Evolutionary conservation across 2,113 vertebrate genomes (phyloP), one percentile per base, ranked within the genome.

Genomic region (Lates calcarifer): DNA sequence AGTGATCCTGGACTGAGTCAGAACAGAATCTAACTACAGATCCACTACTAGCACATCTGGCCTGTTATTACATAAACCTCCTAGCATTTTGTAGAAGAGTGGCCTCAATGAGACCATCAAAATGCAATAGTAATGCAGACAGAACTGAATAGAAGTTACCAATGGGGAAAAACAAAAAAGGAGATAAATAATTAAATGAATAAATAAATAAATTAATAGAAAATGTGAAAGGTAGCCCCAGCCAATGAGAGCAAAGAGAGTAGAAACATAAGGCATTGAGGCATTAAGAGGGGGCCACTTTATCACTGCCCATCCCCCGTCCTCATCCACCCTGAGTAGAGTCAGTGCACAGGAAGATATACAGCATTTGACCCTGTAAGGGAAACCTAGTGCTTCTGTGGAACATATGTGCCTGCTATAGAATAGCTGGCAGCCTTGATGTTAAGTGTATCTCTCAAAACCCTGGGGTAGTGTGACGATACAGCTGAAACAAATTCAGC

Each of bases 331-430:
- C 45, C 65, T 72, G 79, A 81, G 60, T 35, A n/a, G 58, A 86
- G 86, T 88, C 84, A 58, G 56, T 77, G 76, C 57, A 35, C 78
- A 81, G 76, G 74, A 78, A 88, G 90, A 91, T 86, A 77, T 81
- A 89, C 55, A 74, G 68, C 75, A 39, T 77, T 31, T 78, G 81
- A 82, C 70, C 76, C 81, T 78, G 70, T n/a, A 39, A 81, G 79
- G 65, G 78, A 86, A 78, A 63, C 75, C 79, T 12, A 22, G 60
- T 22, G 62, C 39, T 58, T 56, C 63, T 33, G 26, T 74, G 57
- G 77, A 82, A 77, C 73, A 77, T 69, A 41, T 39, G 26, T 66
- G 71, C 60, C 68, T 69, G 75, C 67, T 67, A 14, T 55, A 55
- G 67, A 77, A 26, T 60, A 77, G 26, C 75, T 33, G 69, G 58